Percentiles rank a stretch among this genome's conserved stretches.
These are phyloP conservation scores for Leucoptera coffeella DNA, from an alignment of 2,888 invertebrate species.

Conservation along the genomic window DNA sequence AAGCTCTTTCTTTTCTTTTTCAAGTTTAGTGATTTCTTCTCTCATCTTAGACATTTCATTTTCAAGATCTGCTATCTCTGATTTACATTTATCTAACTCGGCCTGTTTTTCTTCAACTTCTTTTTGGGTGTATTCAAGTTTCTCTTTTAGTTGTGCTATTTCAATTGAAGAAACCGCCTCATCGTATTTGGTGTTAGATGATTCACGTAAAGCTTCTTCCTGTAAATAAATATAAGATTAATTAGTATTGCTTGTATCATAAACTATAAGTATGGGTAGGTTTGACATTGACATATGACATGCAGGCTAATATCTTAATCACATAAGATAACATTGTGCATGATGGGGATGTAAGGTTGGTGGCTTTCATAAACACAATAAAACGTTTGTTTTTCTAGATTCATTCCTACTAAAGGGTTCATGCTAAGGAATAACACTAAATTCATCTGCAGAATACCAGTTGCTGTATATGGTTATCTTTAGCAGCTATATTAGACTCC, in stretches of 20 bases:
- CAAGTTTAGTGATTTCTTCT: constrained; percentile 31
- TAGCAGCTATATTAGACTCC: constrained; percentile 53
- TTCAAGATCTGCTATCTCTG: constrained; percentile 33
- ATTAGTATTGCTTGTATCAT: not conserved
- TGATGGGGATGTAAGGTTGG: no score
- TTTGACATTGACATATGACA: no score
- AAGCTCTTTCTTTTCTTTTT: constrained; percentile 55
- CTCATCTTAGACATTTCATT: constrained; percentile 31
- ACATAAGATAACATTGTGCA: no score
- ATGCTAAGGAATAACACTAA: constrained; percentile 11
- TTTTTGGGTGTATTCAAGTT: constrained; percentile 21
- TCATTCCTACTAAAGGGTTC: constrained; percentile 6
- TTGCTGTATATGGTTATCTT: constrained; percentile 56
- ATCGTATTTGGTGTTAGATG: constrained; percentile 37
- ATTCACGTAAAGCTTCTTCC: constrained; percentile 38
- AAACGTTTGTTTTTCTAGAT: no score
- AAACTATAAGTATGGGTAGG: no score
- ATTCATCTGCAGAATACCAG: constrained; percentile 33
- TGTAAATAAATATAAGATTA: constrained; percentile 10
- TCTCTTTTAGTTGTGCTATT: constrained; percentile 42
- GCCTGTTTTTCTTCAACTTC: constrained; percentile 30
- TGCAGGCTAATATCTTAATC: no score
- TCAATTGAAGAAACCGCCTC: constrained; percentile 42
- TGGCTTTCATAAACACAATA: no score
- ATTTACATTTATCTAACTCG: constrained; percentile 20